phyloP scores from a whole-genome alignment of 35 echinoderm and acorn worm genomes.

The Ptychodera flava region DNA sequence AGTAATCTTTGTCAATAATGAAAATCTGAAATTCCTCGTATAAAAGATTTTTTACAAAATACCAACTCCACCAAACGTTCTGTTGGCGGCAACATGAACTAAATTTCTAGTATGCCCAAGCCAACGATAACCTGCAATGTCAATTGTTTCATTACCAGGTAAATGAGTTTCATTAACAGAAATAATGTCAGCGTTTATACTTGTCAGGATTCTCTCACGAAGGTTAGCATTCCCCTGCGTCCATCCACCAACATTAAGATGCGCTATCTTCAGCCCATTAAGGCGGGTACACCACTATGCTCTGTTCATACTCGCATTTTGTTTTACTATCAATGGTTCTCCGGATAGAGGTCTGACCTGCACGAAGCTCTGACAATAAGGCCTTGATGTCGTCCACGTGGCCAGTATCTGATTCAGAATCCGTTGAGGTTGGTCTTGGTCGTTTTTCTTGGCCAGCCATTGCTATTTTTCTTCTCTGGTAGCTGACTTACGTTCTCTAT shows the following conservation, averaged over 20 bases:
- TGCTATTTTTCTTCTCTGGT: too few relatives aligned
- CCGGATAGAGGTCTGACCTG: too few relatives aligned
- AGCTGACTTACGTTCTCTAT: too few relatives aligned
- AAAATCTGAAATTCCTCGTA: neutral
- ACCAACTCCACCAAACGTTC: neutral
- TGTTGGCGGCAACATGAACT: neutral
- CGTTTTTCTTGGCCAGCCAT: too few relatives aligned
- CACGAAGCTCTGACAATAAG: too few relatives aligned
- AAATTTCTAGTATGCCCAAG: neutral
- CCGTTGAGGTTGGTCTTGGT: too few relatives aligned
- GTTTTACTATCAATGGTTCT: too few relatives aligned
- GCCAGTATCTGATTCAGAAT: too few relatives aligned
- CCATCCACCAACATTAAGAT: neutral
- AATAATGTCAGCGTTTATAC: neutral
- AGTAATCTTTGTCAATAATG: neutral
- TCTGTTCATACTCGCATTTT: too few relatives aligned
- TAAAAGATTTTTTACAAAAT: neutral
- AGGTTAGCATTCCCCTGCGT: neutral
- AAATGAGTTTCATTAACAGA: neutral
- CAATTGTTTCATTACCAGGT: neutral
- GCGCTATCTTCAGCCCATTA: neutral
- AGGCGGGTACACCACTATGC: neutral
- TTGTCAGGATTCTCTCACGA: neutral
- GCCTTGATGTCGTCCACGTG: too few relatives aligned
- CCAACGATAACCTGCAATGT: neutral